Evolutionary conservation across 2,797 vertebrate species (phyloP).

Genomic region (Accipiter minullus): DNA sequence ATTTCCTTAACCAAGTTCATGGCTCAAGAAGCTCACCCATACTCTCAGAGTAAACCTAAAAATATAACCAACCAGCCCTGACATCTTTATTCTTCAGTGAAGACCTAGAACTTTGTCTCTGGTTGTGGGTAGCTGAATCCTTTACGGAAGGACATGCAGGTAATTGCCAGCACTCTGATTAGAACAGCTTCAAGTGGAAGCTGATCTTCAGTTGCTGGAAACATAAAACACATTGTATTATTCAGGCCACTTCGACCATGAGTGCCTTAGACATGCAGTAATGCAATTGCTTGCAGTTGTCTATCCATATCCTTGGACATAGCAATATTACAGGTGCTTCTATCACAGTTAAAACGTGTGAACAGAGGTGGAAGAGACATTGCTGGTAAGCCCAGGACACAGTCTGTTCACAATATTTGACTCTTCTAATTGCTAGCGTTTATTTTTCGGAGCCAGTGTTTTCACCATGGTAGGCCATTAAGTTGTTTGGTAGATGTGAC

Average conservation of each 20-base stretch:
- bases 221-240: accelerated
- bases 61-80: neutral
- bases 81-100: neutral
- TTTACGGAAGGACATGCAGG: neutral
- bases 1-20: neutral
- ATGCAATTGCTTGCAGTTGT: neutral
- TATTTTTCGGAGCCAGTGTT: neutral
- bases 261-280: neutral
- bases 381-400: neutral
- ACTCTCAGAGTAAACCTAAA: neutral
- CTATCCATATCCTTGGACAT: neutral
- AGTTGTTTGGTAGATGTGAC: neutral
- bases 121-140: neutral
- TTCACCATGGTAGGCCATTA: neutral
- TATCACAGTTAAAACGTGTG: neutral
- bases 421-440: neutral
- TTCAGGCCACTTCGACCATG: neutral
- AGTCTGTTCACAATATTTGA: neutral
- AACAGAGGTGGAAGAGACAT: neutral
- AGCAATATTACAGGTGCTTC: neutral
- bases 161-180: neutral
- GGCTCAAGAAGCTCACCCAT: neutral
- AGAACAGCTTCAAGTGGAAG: neutral
- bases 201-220: neutral
- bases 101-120: neutral